These are phyloP conservation scores for Pilophorus perplexus DNA, from an alignment of 2,888 invertebrate species.

Conservation along the genomic window DNA sequence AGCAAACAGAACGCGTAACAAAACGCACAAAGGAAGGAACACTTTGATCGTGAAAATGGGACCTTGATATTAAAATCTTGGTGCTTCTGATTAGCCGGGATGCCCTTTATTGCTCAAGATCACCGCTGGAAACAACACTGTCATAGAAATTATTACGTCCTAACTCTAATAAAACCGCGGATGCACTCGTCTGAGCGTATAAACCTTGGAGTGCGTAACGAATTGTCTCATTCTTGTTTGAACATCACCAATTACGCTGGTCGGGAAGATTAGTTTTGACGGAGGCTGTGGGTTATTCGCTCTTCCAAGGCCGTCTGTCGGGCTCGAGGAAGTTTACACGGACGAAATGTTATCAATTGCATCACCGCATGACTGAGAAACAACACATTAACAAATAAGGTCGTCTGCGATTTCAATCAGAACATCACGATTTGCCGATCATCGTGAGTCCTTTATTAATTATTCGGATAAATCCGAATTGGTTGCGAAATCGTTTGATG, in stretches of 20 bases:
- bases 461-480: too few species aligned
- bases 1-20: too few species aligned
- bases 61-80: conserved; percentile 13
- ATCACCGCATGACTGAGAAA: neutral
- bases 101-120: conserved; percentile 13
- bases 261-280: conserved; percentile 8
- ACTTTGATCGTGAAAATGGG: neutral
- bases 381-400: conserved; percentile 2
- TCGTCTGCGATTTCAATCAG: conserved; percentile 13
- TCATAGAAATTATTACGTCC: conserved; percentile 10
- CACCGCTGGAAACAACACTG: conserved; percentile 4
- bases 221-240: conserved; percentile 13
- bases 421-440: neutral
- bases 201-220: conserved; percentile 12
- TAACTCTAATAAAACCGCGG: conserved; percentile 7
- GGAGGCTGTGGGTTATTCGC: neutral
- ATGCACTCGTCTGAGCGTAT: neutral
- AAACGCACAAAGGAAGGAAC: too few species aligned
- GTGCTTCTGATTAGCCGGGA: conserved; percentile 9
- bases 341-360: conserved; percentile 11
- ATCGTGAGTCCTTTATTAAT: neutral
- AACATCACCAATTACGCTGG: conserved; percentile 4
- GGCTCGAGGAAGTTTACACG: neutral
- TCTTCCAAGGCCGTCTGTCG: neutral
- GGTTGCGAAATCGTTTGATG: neutral